Conservation (phyloP, 2,113 vertebrate species). For the Burhinus bistriatus region DNA sequence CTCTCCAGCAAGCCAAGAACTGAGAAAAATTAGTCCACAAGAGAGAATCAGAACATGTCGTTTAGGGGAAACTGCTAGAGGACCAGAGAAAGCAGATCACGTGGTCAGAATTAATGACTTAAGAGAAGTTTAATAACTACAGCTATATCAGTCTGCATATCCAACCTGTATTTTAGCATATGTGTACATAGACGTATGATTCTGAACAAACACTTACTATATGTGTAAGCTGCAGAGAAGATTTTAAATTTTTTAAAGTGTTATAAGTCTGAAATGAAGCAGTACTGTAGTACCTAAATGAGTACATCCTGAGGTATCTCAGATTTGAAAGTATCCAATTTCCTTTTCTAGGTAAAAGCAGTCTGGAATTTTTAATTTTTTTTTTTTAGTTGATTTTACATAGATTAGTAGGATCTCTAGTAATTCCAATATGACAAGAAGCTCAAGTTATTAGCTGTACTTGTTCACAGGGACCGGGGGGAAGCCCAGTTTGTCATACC, state of each 20-base stretch:
- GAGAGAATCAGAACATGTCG: rapidly evolving
- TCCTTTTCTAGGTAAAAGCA: neutral
- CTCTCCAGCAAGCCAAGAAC: neutral
- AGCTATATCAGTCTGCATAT: no score
- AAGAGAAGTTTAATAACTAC: neutral
- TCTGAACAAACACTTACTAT: neutral
- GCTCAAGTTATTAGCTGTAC: neutral
- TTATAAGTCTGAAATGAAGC: neutral
- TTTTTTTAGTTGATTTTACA: neutral
- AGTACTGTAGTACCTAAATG: neutral
- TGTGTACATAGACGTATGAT: neutral
- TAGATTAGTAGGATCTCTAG: neutral
- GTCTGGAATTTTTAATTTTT: no score
- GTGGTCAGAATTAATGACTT: neutral
- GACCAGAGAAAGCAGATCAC: neutral
- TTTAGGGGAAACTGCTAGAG: neutral
- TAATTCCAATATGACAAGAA: neutral
- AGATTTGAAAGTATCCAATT: neutral
- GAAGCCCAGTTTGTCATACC: neutral
- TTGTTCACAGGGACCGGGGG: rapidly evolving
- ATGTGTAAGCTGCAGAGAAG: neutral
- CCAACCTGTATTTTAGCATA: neutral
- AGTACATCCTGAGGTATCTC: neutral
- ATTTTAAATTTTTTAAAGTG: neutral
- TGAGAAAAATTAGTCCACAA: neutral